Percentiles rank a stretch among this genome's conserved stretches.
These are phyloP conservation scores for Alces alces DNA, from an alignment of 2,113 vertebrate species.

Conservation along the genomic window DNA sequence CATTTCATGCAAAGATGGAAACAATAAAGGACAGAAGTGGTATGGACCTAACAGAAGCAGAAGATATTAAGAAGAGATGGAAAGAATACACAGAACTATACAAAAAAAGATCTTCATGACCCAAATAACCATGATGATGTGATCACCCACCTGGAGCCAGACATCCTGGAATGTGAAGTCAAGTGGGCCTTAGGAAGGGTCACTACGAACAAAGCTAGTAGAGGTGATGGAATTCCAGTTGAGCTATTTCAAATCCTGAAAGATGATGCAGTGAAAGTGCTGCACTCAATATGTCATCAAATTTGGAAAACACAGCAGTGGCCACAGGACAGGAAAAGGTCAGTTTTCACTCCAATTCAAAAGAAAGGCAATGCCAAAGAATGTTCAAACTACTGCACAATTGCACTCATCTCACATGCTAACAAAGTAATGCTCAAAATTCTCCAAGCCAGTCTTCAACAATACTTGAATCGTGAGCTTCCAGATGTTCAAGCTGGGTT, in stretches of 20 bases:
- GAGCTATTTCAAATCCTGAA: not conserved
- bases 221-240: not conserved
- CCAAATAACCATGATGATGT: not conserved
- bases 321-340: not conserved
- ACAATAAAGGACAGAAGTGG: not conserved
- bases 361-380: not conserved
- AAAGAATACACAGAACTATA: not conserved
- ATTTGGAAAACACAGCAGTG: not conserved
- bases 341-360: not conserved
- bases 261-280: not conserved
- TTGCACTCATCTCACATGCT: not conserved
- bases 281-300: not conserved
- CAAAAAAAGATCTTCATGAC: not conserved
- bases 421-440: not conserved
- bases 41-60: not conserved
- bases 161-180: not conserved
- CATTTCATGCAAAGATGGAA: not conserved
- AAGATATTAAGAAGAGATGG: not conserved
- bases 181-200: not conserved
- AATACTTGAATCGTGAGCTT: not conserved
- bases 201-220: not conserved
- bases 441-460: not conserved
- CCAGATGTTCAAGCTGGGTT: not conserved
- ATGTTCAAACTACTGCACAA: not conserved
- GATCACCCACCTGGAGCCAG: not conserved